These are phyloP conservation scores for Corythornis leucogaster DNA, from an alignment of 2,797 vertebrate genomes.

Conservation along the genomic window DNA sequence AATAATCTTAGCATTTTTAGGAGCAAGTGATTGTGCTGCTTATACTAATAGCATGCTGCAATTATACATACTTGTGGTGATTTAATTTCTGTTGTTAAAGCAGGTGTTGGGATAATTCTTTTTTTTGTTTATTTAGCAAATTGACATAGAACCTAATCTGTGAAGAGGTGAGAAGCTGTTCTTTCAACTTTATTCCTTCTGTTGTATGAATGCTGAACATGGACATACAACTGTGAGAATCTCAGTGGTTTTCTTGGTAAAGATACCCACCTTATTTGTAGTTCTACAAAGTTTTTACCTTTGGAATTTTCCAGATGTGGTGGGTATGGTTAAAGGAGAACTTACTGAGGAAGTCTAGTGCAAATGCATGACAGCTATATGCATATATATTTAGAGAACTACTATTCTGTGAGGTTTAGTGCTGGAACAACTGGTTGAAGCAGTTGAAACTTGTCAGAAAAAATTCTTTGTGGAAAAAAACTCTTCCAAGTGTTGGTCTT, in stretches of 20 bases:
- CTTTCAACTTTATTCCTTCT: not conserved
- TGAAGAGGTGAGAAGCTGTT: not conserved
- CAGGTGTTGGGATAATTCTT: not conserved
- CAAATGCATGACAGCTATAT: not conserved
- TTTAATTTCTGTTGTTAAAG: conserved; percentile 6
- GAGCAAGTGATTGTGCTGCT: not conserved
- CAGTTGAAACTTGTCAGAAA: not conserved
- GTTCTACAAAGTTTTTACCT: not conserved
- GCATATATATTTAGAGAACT: not conserved
- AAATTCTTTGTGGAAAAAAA: not conserved
- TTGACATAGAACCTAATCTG: not conserved
- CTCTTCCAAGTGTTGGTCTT: not conserved
- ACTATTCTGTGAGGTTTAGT: not conserved
- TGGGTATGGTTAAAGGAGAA: not conserved
- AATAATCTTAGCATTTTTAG: not conserved
- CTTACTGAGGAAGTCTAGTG: not conserved
- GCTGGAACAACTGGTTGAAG: not conserved
- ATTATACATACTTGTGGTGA: not conserved
- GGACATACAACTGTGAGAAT: not conserved
- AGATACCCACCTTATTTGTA: not conserved
- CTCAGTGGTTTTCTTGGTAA: not conserved
- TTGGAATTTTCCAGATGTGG: not conserved
- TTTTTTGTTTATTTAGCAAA: not conserved
- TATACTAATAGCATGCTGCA: not conserved
- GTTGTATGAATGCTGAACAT: not conserved